A percentile compares a stretch with the other conserved stretches of the same genome.
Evolutionary conservation across 2,113 vertebrate species (phyloP).

Genomic region (Polypterus bichir): DNA sequence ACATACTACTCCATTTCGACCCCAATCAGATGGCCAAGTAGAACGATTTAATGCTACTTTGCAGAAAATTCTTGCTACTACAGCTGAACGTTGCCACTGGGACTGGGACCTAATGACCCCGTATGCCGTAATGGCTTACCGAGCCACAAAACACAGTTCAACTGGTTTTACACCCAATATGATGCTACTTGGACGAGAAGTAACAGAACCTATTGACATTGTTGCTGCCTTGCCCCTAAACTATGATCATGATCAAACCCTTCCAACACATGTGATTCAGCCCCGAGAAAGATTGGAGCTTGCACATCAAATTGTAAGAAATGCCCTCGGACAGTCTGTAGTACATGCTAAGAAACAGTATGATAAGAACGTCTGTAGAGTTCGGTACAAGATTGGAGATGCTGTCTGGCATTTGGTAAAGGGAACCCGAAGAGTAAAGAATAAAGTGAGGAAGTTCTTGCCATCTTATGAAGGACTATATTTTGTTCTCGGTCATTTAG

Average conservation of each 20-base stretch:
- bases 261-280: background rate
- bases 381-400: slow-evolving; percentile 10
- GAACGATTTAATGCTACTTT: background rate
- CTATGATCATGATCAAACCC: no score
- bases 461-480: slow-evolving; percentile 12
- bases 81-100: background rate
- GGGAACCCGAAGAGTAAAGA: no score
- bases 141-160: no score
- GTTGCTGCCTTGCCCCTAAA: background rate
- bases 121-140: no score
- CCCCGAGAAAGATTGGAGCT: background rate
- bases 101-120: no score
- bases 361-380: slow-evolving; percentile 10
- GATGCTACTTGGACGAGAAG: no score
- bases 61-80: background rate
- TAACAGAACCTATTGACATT: no score
- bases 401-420: slow-evolving; percentile 20
- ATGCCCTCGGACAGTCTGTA: slow-evolving; percentile 2
- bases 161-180: no score
- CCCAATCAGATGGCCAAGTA: background rate
- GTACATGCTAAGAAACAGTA: slow-evolving; percentile 14
- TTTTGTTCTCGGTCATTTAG: no score
- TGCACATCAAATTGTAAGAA: slow-evolving; percentile 13
- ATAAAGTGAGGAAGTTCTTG: slow-evolving; percentile 15
- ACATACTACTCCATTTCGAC: background rate